Percentiles rank a stretch among this genome's conserved stretches.
phyloP scores from a whole-genome alignment of 2,888 invertebrate species.

The Agrochola litura region DNA sequence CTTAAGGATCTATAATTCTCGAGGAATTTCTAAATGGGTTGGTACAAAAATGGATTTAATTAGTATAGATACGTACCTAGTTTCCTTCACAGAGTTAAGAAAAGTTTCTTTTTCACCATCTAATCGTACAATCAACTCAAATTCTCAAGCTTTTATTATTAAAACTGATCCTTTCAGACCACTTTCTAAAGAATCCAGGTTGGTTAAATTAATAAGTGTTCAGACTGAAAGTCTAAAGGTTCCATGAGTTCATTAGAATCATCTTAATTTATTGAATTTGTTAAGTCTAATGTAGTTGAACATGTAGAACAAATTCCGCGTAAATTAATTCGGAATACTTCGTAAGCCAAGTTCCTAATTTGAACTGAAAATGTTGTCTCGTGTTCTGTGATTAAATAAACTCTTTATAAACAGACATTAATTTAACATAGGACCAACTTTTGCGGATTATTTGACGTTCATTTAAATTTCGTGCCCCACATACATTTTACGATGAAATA shows the following conservation, averaged over 20 bases:
- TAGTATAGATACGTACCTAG: background rate
- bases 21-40: background rate
- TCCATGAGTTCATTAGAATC: conserved; percentile 38
- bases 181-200: conserved; percentile 21
- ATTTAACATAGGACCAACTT: conserved; percentile 43
- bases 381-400: conserved; percentile 49
- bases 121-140: conserved; percentile 15
- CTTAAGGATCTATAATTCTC: background rate
- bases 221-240: conserved; percentile 12
- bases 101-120: background rate
- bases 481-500: conserved; percentile 13
- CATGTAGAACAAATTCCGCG: conserved; percentile 42
- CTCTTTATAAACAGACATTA: conserved; percentile 50
- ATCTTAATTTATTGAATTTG: conserved; percentile 44
- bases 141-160: conserved; percentile 17
- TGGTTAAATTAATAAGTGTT: conserved; percentile 21
- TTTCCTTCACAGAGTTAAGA: background rate
- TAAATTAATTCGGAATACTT: conserved; percentile 52
- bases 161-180: conserved; percentile 22
- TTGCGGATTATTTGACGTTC: conserved; percentile 37
- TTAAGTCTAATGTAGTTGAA: conserved; percentile 21
- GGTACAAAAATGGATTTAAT: background rate
- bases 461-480: conserved; percentile 17
- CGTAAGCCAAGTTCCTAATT: conserved; percentile 50
- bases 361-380: conserved; percentile 46